Conservation (phyloP, 2,888 invertebrate genomes). For the Cryptus armator region DNA sequence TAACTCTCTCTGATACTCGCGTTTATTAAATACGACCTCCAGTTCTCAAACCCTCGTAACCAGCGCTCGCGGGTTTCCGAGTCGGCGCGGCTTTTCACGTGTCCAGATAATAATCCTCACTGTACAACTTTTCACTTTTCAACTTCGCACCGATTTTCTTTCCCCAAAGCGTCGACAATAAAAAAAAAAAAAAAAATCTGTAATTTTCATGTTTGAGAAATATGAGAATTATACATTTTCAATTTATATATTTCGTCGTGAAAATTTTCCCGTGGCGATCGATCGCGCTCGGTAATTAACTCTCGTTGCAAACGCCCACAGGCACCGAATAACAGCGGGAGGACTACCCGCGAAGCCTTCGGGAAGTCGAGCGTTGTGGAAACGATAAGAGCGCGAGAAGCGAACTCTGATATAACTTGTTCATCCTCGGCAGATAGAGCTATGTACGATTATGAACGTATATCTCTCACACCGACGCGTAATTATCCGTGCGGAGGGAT, state of each 20-base stretch:
- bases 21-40: conserved; percentile 65
- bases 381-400: conserved; percentile 75
- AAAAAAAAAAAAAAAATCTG: neutral
- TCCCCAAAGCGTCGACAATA: neutral
- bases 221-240: conserved; percentile 19
- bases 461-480: conserved; percentile 30
- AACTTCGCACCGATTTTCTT: conserved; percentile 7
- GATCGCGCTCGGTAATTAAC: conserved; percentile 59
- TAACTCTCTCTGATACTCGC: conserved; percentile 54
- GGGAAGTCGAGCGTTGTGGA: conserved; percentile 72
- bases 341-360: conserved; percentile 61
- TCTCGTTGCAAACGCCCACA: conserved; percentile 42
- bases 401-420: conserved; percentile 73
- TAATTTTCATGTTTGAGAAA: conserved; percentile 3
- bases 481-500: conserved; percentile 62
- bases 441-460: conserved; percentile 43
- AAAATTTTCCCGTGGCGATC: conserved; percentile 46
- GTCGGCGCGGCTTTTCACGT: conserved; percentile 40
- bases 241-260: conserved; percentile 36
- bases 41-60: conserved; percentile 26
- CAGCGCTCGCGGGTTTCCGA: conserved; percentile 22
- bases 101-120: conserved; percentile 59
- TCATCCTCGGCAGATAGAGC: conserved; percentile 63
- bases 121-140: conserved; percentile 51
- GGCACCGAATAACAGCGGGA: conserved; percentile 42